A percentile compares a stretch with the other conserved stretches of the same genome.
phyloP scores from a whole-genome alignment of 2,113 vertebrate species.

The Actinemys pallida region DNA sequence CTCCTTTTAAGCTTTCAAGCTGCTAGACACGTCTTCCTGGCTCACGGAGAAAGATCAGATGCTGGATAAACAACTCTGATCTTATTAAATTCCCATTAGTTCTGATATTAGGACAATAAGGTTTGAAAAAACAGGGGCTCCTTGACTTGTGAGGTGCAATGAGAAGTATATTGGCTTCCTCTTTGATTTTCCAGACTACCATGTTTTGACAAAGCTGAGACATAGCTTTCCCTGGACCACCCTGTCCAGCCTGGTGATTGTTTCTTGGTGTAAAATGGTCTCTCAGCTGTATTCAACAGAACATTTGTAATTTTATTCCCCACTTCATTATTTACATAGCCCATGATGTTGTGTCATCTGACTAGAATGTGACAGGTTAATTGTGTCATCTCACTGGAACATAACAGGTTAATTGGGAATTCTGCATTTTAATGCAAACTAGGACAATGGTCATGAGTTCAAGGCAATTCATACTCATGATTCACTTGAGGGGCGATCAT shows the following conservation, averaged over 20 bases:
- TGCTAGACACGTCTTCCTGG: neutral
- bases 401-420: neutral
- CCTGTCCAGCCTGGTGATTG: neutral
- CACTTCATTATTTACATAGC: neutral
- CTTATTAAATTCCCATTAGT: neutral
- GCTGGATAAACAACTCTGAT: neutral
- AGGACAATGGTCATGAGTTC: neutral
- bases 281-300: neutral
- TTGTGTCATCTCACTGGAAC: neutral
- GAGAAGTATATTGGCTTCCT: neutral
- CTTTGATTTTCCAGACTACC: neutral
- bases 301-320: neutral
- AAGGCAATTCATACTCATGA: neutral
- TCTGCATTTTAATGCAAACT: neutral
- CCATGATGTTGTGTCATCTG: neutral
- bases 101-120: neutral
- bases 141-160: neutral
- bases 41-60: neutral
- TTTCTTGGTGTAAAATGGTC: neutral
- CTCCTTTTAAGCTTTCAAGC: neutral
- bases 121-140: neutral
- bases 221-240: too few relatives aligned
- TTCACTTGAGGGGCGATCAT: neutral
- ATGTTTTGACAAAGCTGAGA: neutral
- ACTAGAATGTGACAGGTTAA: neutral